Evolutionary conservation across 2,113 vertebrate genomes (phyloP), one percentile per base, ranked within the genome.

Genomic region (Apodemus speciosus): DNA sequence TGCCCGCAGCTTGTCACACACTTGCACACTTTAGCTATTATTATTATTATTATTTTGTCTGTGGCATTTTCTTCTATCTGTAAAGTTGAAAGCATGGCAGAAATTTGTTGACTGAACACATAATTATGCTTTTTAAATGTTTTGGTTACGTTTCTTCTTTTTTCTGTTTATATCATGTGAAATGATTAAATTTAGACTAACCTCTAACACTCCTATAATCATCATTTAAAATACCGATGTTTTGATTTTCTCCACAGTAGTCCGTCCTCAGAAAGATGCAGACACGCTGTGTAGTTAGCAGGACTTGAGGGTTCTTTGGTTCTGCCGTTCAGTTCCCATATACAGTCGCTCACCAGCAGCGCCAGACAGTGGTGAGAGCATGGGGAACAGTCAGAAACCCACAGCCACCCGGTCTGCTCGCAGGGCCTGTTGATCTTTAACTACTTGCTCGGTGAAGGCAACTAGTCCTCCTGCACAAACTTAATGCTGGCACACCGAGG

Each of bases 21-120:
- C 97, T 98, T 98, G 97, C 98, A 98, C 98, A 98, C 97, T 97
- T 97, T 97, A 96, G 97, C 97, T 97, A 95, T 97, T 97, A 97
- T 98, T 97, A 96, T 97, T 97, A 97, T 56, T 98, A 46, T 6
- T 46, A 46, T 46, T 97, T 95, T 49, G 97, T 98, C 98, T 97
- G 98, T 98, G 98, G 97, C 97, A 96, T 98, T 97, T 98, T 98
- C 97, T 98, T 83, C 96, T 98, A 94, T 98, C 96, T 92, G 76
- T 98, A 88, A 64, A 32, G 60, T 62, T 43, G 27, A 97, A 97
- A 97, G 97, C 98, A 97, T 97, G 97, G 94, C 93, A 93, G 91
- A 96, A 94, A 95, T 91, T 91, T 98, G 96, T 97, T 96, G 97
- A 96, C 94, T 96, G 91, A 96, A 96, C 96, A 97, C 96, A 95